Conservation (phyloP, 2,113 vertebrate genomes). For the Gambusia affinis region DNA sequence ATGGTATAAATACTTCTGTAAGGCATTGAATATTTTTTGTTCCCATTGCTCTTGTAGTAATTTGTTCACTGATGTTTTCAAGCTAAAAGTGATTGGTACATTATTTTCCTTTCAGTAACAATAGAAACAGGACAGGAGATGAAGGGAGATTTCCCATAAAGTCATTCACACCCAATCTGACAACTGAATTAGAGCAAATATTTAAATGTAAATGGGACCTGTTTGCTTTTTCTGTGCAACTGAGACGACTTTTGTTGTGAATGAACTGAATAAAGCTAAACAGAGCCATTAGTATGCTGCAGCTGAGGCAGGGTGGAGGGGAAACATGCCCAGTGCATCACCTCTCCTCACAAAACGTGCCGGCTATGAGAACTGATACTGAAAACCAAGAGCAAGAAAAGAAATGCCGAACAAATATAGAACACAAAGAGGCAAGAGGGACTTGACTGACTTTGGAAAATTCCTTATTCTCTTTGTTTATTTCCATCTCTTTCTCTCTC, state of each 20-base stretch:
- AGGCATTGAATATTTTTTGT: neutral
- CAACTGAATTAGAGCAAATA: too few species aligned
- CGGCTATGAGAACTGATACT: conserved; percentile 22
- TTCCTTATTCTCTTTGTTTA: conserved; percentile 58
- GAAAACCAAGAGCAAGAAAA: conserved; percentile 18
- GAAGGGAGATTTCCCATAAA: neutral
- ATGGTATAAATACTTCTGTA: neutral
- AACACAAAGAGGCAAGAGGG: conserved; percentile 50
- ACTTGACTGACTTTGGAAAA: conserved; percentile 47
- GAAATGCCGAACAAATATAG: conserved; percentile 45
- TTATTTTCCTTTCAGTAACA: neutral
- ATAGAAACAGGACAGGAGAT: too few species aligned
- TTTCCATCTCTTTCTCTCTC: conserved; percentile 14
- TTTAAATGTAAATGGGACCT: neutral
- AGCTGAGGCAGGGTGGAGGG: conserved; percentile 21
- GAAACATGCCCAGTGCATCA: conserved; percentile 35
- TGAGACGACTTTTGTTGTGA: neutral
- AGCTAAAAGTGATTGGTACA: neutral
- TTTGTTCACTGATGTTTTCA: neutral
- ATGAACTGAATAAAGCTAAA: neutral
- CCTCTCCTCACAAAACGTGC: conserved; percentile 34
- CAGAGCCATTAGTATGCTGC: conserved; percentile 13
- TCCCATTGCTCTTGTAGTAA: neutral
- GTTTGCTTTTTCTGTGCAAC: neutral
- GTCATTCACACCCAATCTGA: neutral